phyloP scores from a whole-genome alignment of 2,113 vertebrate genomes.

The Tichodroma muraria region DNA sequence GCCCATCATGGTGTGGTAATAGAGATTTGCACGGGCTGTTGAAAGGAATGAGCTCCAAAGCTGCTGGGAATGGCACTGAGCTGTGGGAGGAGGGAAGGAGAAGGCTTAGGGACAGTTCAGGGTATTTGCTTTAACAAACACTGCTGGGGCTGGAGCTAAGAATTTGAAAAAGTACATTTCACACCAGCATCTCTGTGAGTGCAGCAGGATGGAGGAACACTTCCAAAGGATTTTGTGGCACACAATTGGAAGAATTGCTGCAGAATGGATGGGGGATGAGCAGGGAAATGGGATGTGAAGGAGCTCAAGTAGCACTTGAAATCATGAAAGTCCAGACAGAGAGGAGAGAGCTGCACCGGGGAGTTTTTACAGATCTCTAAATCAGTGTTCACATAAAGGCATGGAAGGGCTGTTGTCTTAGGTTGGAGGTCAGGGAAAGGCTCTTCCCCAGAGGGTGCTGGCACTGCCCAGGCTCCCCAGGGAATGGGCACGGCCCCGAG shows the following conservation, averaged over 20 bases:
- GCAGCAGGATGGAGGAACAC: background rate
- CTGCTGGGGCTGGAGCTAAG: background rate
- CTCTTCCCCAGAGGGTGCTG: background rate
- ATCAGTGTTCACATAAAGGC: background rate
- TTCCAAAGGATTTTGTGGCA: background rate
- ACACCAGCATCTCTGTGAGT: background rate
- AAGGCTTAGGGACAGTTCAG: background rate
- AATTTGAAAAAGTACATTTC: background rate
- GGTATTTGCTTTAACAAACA: background rate
- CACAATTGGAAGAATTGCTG: background rate
- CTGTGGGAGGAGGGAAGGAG: background rate
- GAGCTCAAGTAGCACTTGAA: background rate
- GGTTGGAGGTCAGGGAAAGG: accelerated
- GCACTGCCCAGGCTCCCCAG: background rate
- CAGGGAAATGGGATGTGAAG: background rate
- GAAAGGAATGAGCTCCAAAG: background rate
- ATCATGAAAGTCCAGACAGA: background rate
- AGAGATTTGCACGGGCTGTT: background rate
- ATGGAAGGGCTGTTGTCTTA: background rate
- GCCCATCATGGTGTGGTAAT: background rate
- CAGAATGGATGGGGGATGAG: background rate
- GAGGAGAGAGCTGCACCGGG: background rate
- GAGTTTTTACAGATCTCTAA: background rate
- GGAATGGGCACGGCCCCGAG: background rate
- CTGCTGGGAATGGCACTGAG: background rate